Percentiles rank a stretch among this genome's conserved stretches.
These are phyloP conservation scores for Sciurus carolinensis DNA, from an alignment of 2,797 vertebrate genomes.

Conservation along the genomic window DNA sequence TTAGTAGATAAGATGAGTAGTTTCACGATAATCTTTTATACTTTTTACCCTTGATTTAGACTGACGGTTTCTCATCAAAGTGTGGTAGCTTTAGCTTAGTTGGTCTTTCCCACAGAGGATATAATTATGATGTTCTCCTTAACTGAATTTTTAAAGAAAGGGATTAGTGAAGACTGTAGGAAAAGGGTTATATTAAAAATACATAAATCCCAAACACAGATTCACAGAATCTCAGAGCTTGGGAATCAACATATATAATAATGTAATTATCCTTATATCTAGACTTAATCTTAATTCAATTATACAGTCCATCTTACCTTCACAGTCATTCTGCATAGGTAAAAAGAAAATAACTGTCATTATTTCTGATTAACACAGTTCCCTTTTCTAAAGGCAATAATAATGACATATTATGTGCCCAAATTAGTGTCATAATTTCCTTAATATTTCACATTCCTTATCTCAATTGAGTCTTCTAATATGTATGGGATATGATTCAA, in stretches of 20 bases:
- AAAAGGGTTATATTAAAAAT: neutral
- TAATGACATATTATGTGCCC: neutral
- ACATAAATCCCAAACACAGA: neutral
- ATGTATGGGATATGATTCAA: neutral
- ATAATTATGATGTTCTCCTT: neutral
- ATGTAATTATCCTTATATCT: neutral
- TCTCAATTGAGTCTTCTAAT: neutral
- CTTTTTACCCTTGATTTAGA: neutral
- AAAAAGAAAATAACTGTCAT: neutral
- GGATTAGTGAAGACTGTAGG: neutral
- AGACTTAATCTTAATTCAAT: neutral
- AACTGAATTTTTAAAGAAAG: neutral
- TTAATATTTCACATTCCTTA: neutral
- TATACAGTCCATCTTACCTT: neutral
- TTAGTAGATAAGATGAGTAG: neutral
- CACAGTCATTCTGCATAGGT: neutral
- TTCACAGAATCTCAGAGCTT: neutral
- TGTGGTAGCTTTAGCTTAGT: neutral
- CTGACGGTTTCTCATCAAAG: neutral
- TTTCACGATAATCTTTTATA: neutral
- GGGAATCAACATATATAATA: neutral
- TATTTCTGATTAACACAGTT: neutral
- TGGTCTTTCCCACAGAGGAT: neutral
- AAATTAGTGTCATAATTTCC: constrained; percentile 12
- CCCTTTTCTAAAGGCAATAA: neutral